phyloP scores from a whole-genome alignment of 1,140 invertebrate species.

The Drosophila sechellia region DNA sequence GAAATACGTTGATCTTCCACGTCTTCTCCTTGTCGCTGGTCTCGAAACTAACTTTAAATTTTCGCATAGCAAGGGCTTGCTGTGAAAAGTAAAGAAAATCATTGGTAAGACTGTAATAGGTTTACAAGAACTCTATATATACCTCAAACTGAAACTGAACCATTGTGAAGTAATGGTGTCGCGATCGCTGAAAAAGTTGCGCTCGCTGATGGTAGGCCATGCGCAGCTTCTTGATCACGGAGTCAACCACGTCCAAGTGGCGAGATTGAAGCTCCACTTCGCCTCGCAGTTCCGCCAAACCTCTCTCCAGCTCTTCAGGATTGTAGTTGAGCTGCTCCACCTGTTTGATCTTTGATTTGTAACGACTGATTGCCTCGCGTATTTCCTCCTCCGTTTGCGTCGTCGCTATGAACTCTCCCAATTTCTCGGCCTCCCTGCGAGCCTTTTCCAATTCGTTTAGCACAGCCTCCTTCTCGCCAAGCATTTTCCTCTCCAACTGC shows the following conservation, averaged over 20 bases:
- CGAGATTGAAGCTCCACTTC: slow-evolving; percentile 13
- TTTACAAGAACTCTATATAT: background rate
- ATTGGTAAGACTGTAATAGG: background rate
- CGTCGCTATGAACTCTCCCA: slow-evolving; percentile 59
- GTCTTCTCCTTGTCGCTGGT: slow-evolving; percentile 87
- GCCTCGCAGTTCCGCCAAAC: slow-evolving; percentile 17
- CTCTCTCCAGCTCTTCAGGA: slow-evolving; percentile 39
- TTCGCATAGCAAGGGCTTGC: slow-evolving; percentile 53
- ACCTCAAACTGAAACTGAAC: slow-evolving; percentile 63
- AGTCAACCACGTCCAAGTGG: slow-evolving; percentile 10
- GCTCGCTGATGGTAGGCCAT: slow-evolving; percentile 51
- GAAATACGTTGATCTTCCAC: slow-evolving; percentile 87
- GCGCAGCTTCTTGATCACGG: slow-evolving; percentile 51
- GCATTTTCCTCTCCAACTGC: slow-evolving; percentile 33
- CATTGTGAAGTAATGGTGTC: slow-evolving; percentile 66
- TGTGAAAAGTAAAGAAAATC: background rate
- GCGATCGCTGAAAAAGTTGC: slow-evolving; percentile 51
- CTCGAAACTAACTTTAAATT: slow-evolving; percentile 86
- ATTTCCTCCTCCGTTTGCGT: slow-evolving; percentile 49
- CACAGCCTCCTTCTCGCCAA: slow-evolving; percentile 17
- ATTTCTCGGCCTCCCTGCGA: slow-evolving; percentile 34
- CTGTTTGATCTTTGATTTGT: slow-evolving; percentile 63
- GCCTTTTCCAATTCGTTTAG: slow-evolving; percentile 32
- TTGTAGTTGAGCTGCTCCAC: slow-evolving; percentile 49
- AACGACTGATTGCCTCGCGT: slow-evolving; percentile 51